Base-by-base conservation (phyloP, 2,888 invertebrate genomes). In the Notocelia uddmanniana region DNA sequence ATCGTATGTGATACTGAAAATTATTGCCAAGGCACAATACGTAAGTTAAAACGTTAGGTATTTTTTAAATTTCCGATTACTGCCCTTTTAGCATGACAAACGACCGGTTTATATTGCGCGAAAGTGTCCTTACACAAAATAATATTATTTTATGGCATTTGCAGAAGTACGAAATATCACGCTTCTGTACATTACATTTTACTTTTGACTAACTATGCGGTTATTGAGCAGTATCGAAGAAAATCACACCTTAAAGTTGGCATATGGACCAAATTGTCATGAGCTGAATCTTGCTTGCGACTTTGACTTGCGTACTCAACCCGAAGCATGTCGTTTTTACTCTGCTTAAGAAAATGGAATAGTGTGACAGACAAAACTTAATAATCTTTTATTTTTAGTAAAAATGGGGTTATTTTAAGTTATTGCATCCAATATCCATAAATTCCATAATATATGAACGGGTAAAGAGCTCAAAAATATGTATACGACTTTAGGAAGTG, bases 101-200 rank as follows among this genome's bases (percentile, higher is more conserved):
- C n/a, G 1, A 15, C 55, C 5, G 18, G 5, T 10, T 31, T 11
- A 60, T 69, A 60, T 69, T 69, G 69, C 55, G 69, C 69, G 69
- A 54, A 54, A 18, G 54, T 62, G 69, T 26, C 10, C 13, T 45
- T 50, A 50, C 9, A 66, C 45, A 13, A 69, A 60, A 68, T 52
- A 50, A 69, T n/a, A 57, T n/a, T 26, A 55, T 41, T 18, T 21
- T 19, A 57, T 67, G 45, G 45, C 55, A 45, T 54, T 23, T 41
- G 15, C 37, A 18, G 21, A 21, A 52, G 21, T 18, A 52, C 21
- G 52, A 52, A 52, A 50, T 18, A 21, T n/a, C n/a, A 52, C 52
- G 52, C 52, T 52, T 23, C n/a, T n/a, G n/a, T n/a, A n/a, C 54
- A 23, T 15, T 13, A 15, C 26, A 54, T 23, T 21, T 52, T 23